phyloP scores from a whole-genome alignment of 2,888 invertebrate genomes.

The Luperina testacea region DNA sequence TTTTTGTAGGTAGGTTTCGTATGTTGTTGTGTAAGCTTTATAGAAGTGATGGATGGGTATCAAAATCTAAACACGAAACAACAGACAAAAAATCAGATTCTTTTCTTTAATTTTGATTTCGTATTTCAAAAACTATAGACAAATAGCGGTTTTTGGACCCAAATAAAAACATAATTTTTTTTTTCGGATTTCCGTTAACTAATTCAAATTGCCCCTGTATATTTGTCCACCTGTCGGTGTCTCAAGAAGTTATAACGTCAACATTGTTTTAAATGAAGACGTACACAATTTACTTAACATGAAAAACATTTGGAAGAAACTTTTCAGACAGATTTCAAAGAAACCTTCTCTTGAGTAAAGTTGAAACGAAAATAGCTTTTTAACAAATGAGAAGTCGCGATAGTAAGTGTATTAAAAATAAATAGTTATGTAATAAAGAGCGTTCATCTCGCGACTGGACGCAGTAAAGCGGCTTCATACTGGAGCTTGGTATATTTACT shows the following conservation, averaged over 20 bases:
- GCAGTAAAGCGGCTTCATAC: conserved; percentile 31
- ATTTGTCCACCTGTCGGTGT: neutral
- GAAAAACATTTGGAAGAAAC: conserved; percentile 35
- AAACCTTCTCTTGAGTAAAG: conserved; percentile 43
- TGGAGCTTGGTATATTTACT: conserved; percentile 1
- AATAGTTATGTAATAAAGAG: conserved; percentile 63
- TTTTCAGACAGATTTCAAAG: conserved; percentile 58
- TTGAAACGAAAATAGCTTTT: conserved; percentile 59
- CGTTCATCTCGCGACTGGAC: conserved; percentile 11
- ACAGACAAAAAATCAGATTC: too few species aligned
- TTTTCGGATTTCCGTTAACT: neutral
- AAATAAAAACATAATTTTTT: neutral
- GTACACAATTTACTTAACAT: conserved; percentile 29
- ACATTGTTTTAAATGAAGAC: conserved; percentile 19
- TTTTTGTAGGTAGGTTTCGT: too few species aligned
- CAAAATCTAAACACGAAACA: too few species aligned
- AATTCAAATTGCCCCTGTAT: neutral
- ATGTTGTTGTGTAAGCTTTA: too few species aligned
- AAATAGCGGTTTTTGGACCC: neutral
- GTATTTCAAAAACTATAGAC: too few species aligned
- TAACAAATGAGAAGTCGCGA: conserved; percentile 59
- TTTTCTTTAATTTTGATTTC: too few species aligned
- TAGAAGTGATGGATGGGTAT: too few species aligned
- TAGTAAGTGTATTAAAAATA: conserved; percentile 67
- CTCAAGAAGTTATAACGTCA: conserved; percentile 10